Percentiles rank a stretch among this genome's conserved stretches.
phyloP scores from a whole-genome alignment of 2,113 vertebrate species.

The Tyto alba region DNA sequence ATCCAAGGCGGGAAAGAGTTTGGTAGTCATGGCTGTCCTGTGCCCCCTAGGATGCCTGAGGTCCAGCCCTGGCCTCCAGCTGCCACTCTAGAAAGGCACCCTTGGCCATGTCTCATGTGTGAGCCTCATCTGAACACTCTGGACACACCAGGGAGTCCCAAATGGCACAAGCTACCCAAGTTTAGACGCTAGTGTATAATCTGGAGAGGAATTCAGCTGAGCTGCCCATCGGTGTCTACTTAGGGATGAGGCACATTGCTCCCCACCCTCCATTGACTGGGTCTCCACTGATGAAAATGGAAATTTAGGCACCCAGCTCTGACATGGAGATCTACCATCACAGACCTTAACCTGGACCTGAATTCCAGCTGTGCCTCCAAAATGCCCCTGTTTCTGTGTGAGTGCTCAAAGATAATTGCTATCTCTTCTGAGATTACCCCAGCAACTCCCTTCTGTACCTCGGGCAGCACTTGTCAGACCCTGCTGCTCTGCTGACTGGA shows the following conservation, averaged over 20 bases:
- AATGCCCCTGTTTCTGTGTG: background rate
- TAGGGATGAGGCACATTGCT: background rate
- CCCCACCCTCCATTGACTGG: background rate
- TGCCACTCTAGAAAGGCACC: background rate
- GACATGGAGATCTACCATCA: background rate
- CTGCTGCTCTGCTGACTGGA: background rate
- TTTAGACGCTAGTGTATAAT: background rate
- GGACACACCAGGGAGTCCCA: background rate
- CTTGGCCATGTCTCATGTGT: background rate
- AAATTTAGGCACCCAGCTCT: background rate
- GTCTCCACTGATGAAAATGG: background rate
- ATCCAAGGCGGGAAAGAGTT: background rate
- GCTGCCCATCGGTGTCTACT: background rate
- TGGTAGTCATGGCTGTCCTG: background rate
- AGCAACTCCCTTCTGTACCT: background rate
- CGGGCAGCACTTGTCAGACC: background rate
- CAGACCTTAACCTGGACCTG: background rate
- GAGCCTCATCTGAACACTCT: background rate
- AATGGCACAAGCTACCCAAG: background rate
- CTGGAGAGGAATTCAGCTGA: background rate
- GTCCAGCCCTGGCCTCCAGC: background rate
- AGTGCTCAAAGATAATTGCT: background rate
- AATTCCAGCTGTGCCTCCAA: background rate
- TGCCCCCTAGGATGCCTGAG: background rate
- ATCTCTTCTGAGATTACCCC: background rate